A percentile compares a stretch with the other conserved stretches of the same genome.
Evolutionary conservation across 1,140 invertebrate genomes (phyloP).

Genomic region (Oreohelix idahoensis): DNA sequence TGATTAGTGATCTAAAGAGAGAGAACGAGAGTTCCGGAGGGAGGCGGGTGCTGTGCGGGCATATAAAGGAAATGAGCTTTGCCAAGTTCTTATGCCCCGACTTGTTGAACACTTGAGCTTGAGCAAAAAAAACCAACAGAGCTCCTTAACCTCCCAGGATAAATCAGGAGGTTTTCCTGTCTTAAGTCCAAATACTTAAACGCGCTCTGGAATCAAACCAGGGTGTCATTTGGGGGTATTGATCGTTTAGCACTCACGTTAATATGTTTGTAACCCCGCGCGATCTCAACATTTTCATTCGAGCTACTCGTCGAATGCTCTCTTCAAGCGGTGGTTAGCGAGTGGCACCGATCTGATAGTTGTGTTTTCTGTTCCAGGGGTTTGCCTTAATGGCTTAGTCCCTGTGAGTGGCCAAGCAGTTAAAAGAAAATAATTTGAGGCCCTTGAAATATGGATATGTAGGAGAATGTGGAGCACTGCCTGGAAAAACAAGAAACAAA

Average conservation of each 20-base stretch:
- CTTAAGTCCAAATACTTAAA: background rate
- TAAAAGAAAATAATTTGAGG: no score
- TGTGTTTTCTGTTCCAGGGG: no score
- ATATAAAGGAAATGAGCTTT: background rate
- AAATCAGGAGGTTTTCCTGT: background rate
- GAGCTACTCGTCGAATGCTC: background rate
- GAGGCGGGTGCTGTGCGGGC: no score
- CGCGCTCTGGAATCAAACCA: background rate
- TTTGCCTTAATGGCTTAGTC: no score
- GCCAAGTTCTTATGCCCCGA: background rate
- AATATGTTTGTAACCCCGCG: background rate
- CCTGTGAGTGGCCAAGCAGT: no score
- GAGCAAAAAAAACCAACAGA: background rate
- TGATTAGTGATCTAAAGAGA: no score
- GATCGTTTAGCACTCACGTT: background rate
- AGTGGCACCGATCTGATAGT: no score
- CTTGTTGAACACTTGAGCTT: background rate
- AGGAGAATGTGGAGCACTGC: no score
- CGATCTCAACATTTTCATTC: background rate
- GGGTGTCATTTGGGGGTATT: background rate
- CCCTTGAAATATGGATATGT: no score
- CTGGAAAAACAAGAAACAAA: no score
- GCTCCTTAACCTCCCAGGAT: background rate
- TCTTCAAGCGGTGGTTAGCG: background rate
- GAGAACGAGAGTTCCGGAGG: no score